Conservation (phyloP, 2,113 vertebrate genomes). For the Numida meleagris region DNA sequence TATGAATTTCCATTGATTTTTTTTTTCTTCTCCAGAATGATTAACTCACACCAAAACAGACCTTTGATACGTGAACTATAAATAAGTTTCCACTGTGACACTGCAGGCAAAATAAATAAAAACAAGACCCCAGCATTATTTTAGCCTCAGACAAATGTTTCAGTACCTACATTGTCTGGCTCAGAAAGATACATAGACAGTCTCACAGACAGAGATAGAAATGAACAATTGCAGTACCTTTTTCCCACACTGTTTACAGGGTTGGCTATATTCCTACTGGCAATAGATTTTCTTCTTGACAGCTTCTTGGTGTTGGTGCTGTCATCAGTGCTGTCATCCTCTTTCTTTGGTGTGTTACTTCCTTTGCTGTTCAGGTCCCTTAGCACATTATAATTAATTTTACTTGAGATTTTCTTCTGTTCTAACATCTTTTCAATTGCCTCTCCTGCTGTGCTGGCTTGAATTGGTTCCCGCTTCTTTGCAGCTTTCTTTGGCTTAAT, state of each 20-base stretch:
- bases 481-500: slow-evolving; percentile 80
- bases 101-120: slow-evolving; percentile 60
- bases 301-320: slow-evolving; percentile 72
- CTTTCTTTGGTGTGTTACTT: slow-evolving; percentile 71
- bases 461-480: slow-evolving; percentile 84
- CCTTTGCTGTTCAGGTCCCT: slow-evolving; percentile 88
- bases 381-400: slow-evolving; percentile 98
- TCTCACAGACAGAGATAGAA: slow-evolving; percentile 57
- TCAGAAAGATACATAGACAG: slow-evolving; percentile 58
- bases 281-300: slow-evolving; percentile 70
- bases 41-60: slow-evolving; percentile 30
- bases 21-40: neutral
- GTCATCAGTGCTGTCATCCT: slow-evolving; percentile 56
- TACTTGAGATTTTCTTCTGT: slow-evolving; percentile 94
- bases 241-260: slow-evolving; percentile 84
- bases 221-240: slow-evolving; percentile 82
- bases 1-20: slow-evolving; percentile 1
- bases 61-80: neutral
- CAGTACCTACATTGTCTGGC: slow-evolving; percentile 52
- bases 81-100: neutral
- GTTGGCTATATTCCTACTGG: slow-evolving; percentile 72
- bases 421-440: slow-evolving; percentile 98
- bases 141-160: slow-evolving; percentile 59
- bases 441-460: slow-evolving; percentile 92
- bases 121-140: slow-evolving; percentile 34